Base-by-base conservation (phyloP, 2,888 invertebrate genomes). In the Altica lythri region DNA sequence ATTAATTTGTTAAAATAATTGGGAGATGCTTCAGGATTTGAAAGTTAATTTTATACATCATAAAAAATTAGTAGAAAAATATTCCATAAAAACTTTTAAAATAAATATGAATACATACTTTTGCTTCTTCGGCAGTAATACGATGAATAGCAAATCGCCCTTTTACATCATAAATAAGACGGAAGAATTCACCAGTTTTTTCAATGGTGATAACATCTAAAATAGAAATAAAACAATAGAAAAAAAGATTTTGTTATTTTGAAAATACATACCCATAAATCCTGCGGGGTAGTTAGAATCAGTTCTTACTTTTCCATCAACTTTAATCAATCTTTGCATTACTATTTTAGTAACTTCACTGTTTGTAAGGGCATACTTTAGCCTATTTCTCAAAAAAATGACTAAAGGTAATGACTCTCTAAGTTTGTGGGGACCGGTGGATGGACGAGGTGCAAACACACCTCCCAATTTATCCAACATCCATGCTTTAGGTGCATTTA, bases 401-500 rank as follows among this genome's bases (percentile, higher is more conserved):
- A 96, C 90, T 63, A 99, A 81, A 19, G 99, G 99, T 66, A 99
- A 81, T 51, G 95, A 98, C 80, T 99, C 99, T 68, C 98, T 85
- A 66, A 97, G 80, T 79, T 95, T 97, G 84, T 99, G 99, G 56
- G 99, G 98, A 54, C 99, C 99, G 64, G 94, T 90, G 75, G 93
- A 92, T 59, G 99, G 98, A 72, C 96, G 89, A 61, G 98, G 98
- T 66, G 99, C 98, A 77, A 94, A 98, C 55, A 93, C 95, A 75
- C 98, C 98, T 63, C 95, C 95, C 71, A 98, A 82, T 81, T 99
- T 99, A 84, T 97, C 98, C 85, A 99, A 87, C 97, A 99, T 98
- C 99, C 99, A 99, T 90, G 98, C 94, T 81, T 96, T 97, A 8
- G 99, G 99, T 56, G 99, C 99, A 78, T 92, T 90, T 74, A 99